These are phyloP conservation scores for Athetis lepigone DNA, from an alignment of 2,888 invertebrate species.

Conservation along the genomic window DNA sequence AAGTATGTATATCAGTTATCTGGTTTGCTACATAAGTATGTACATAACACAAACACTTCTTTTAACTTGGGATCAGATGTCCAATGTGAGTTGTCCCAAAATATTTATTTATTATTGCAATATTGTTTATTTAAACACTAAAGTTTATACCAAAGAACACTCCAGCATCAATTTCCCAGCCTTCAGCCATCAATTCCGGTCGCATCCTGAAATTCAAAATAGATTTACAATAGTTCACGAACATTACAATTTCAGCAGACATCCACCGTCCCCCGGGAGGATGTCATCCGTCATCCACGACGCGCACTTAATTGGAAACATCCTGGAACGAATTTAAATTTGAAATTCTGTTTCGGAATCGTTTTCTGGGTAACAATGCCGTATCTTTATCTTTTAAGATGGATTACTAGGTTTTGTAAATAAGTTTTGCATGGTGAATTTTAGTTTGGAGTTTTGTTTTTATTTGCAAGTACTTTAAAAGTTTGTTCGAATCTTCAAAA, in stretches of 20 bases:
- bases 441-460: conserved; percentile 20
- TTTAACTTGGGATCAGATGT: too few relatives aligned
- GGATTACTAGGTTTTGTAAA: conserved; percentile 29
- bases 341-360: conserved; percentile 71
- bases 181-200: neutral
- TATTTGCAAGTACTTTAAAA: too few relatives aligned
- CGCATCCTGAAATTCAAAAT: conserved; percentile 14
- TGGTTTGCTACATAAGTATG: too few relatives aligned
- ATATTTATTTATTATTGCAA: too few relatives aligned
- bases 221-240: conserved; percentile 43
- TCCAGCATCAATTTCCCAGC: too few relatives aligned
- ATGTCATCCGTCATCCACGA: conserved; percentile 81
- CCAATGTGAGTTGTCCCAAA: too few relatives aligned
- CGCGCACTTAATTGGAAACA: conserved; percentile 81
- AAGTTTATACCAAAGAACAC: neutral
- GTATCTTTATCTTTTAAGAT: conserved; percentile 30
- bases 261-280: conserved; percentile 63
- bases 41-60: too few relatives aligned
- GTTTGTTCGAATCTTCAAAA: too few relatives aligned
- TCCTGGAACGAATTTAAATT: conserved; percentile 79
- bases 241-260: conserved; percentile 45
- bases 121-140: too few relatives aligned
- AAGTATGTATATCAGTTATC: too few relatives aligned
- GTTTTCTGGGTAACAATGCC: conserved; percentile 56
- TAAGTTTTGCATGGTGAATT: conserved; percentile 8